Evolutionary conservation across 2,888 invertebrate genomes (phyloP).

Genomic region (Aelia acuminata): DNA sequence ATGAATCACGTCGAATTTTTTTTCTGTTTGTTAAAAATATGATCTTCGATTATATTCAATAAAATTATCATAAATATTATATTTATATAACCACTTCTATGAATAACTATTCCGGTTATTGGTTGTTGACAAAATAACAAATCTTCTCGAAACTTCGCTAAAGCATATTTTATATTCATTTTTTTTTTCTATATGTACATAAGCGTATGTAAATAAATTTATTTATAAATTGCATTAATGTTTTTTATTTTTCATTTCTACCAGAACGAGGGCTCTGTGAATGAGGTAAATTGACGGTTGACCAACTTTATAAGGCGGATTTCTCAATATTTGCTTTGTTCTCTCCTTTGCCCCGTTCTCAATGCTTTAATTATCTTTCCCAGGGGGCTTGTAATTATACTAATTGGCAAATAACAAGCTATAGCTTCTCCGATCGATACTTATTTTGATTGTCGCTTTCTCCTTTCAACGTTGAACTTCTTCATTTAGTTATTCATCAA

Average conservation of each 20-base stretch:
- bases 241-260: not conserved
- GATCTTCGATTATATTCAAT: too few relatives aligned
- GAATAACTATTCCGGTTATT: too few relatives aligned
- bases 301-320: slow-evolving; percentile 22
- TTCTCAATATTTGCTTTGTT: slow-evolving; percentile 43
- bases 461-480: not conserved
- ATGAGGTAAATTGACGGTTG: slow-evolving; percentile 34
- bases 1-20: too few relatives aligned
- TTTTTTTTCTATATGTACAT: too few relatives aligned
- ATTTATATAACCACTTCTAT: too few relatives aligned
- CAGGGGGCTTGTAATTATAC: slow-evolving; percentile 29
- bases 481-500: not conserved
- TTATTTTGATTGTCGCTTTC: not conserved
- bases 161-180: too few relatives aligned
- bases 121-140: too few relatives aligned
- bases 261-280: slow-evolving; percentile 24
- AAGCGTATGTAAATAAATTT: not conserved
- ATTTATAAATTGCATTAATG: not conserved
- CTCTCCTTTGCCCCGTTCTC: slow-evolving; percentile 2
- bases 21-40: too few relatives aligned
- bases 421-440: not conserved
- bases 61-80: too few relatives aligned
- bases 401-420: slow-evolving; percentile 2
- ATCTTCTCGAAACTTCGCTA: too few relatives aligned
- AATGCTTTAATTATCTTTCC: slow-evolving; percentile 44